Base-by-base conservation (phyloP, 2,797 vertebrate species). In the Gadopsis marmoratus region DNA sequence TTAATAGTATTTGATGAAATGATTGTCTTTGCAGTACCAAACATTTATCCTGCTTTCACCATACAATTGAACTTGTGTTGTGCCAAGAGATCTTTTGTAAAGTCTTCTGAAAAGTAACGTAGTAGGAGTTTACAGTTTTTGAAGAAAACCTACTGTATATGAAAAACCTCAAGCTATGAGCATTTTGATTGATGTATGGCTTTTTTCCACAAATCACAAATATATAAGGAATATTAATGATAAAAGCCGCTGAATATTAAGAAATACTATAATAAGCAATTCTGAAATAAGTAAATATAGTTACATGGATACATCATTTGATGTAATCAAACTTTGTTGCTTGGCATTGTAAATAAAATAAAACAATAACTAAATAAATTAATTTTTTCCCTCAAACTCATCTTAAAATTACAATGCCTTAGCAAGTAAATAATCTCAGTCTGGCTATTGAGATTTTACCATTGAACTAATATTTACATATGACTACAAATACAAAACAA, bases 171-270 rank as follows among this genome's bases (percentile, higher is more conserved):
- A 61, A 71, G 54, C 39, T 33, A 31, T 4, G 1, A 55, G 31
- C 5, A 31, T 31, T 62, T 82, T 47, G 6, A 62, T 35, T 61
- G 1, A 67, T 19, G 6, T 16, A 11, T 21, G 31, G 5, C 13
- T n/a, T 65, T 41, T 5, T 21, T 19, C 4, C 19, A 50, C 16
- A 50, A 82, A 74, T 76, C 31, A 51, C 5, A 71, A 74, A 87
- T 79, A 76, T 59, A 72, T 71, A 69, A 80, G 73, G 47, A 75
- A 92, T 86, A 85, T 74, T 8, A 84, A 69, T 78, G 37, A 81
- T 75, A 82, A 83, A 90, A 79, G 33, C 67, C 64, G 80, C n/a
- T 70, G 51, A 79, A 69, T 83, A 84, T 90, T 84, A 89, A 87
- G 69, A 85, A 87, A 81, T 75, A 74, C 58, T 62, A 70, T 48